Base-by-base conservation (phyloP, 53 echinoderm and acorn worm species). In the Actinopyga echinites region DNA sequence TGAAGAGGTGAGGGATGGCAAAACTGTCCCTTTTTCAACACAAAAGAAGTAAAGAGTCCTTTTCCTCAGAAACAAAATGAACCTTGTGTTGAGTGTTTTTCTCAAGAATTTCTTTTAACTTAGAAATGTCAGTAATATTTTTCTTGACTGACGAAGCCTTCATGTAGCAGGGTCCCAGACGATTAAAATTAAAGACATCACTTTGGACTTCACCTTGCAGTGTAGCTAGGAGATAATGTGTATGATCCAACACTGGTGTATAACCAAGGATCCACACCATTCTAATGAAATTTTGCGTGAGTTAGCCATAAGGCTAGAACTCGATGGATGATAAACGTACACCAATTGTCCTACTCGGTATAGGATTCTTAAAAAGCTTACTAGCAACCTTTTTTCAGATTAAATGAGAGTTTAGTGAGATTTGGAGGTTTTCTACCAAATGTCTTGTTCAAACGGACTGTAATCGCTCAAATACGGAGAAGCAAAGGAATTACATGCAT, bases 401-500 rank as follows among this genome's bases (percentile, higher is more conserved):
- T 54, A 33, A 69, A 84, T 21, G 49, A 35, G 19, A 84, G 71
- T 15, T 22, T 71, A 24, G 80, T 79, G 12, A 80, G 56, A 34
- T 86, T 63, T 5, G 86, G 36, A 28, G 86, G 86, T 49, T 79
- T 59, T 55, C 68, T 37, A 20, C 86, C 86, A 29, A 80, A 86
- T 6, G 59, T n/a, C 67, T 21, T 45, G 40, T 52, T 86, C 65
- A 30, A 34, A 86, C 19, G 86, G 80, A 30, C 56, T 79, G 32
- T 86, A 63, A 65, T 86, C 56, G 1, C 86, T 80, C 36, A 86
- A 63, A 34, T 86, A 42, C 9, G 80, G 65, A 33, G 80, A 86
- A 24, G 75, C 15, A 23, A 83, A 65, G 19, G 88, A 74, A 31
- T 88, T 88, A 36, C 83, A 88, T 0, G 89, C 89, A 85, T 80